Percentiles rank a stretch among this genome's conserved stretches.
Evolutionary conservation across 1,140 invertebrate genomes (phyloP).

Genomic region (Drosophila truncata): DNA sequence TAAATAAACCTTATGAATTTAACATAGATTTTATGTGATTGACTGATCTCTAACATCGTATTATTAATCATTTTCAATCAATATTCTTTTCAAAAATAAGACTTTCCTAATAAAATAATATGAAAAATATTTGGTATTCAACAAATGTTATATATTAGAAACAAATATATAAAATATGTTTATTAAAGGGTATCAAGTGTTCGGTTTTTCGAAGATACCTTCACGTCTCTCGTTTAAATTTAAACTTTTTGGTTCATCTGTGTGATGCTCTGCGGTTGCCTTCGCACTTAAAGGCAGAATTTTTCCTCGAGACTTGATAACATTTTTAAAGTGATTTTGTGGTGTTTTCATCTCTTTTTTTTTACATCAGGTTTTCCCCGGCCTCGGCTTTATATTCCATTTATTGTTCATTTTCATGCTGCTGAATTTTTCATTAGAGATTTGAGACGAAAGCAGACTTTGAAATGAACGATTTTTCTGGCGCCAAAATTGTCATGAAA

Average conservation of each 20-base stretch:
- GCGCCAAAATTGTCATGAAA: conserved; percentile 43
- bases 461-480: conserved; percentile 48
- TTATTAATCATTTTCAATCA: background rate
- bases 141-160: background rate
- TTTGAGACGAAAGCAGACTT: conserved; percentile 40
- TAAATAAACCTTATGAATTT: too few species aligned
- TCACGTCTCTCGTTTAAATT: conserved; percentile 57
- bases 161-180: background rate
- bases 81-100: background rate
- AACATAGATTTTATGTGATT: background rate
- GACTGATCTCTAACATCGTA: background rate
- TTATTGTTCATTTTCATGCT: conserved; percentile 69
- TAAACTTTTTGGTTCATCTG: conserved; percentile 76
- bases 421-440: conserved; percentile 79
- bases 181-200: background rate
- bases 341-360: conserved; percentile 7
- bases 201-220: background rate
- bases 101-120: background rate
- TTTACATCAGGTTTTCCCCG: conserved; percentile 15
- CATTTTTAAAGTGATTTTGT: conserved; percentile 65
- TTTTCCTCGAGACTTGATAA: conserved; percentile 10
- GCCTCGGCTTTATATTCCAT: conserved; percentile 43
- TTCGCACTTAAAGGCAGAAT: conserved; percentile 63
- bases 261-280: conserved; percentile 70
- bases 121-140: too few species aligned